These are phyloP conservation scores for Cynopterus sphinx DNA, from an alignment of 2,797 vertebrate species.

Conservation along the genomic window DNA sequence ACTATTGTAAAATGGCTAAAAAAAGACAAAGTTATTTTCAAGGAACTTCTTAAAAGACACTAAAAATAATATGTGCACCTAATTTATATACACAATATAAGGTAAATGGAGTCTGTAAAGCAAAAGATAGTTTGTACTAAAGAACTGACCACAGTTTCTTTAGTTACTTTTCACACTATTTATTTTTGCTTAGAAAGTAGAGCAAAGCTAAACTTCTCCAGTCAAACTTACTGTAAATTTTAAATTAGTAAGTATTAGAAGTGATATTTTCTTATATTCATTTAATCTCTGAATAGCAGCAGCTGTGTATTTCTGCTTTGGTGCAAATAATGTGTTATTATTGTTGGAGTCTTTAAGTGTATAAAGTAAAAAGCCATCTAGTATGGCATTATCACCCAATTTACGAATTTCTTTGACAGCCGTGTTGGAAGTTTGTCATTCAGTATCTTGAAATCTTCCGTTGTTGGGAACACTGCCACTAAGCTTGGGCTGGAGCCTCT, in stretches of 20 bases:
- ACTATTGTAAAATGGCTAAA: not conserved
- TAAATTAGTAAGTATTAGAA: not conserved
- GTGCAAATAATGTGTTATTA: not conserved
- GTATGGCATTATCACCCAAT: not conserved
- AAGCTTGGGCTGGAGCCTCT: not conserved
- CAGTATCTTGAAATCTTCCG: not conserved
- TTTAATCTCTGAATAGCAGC: not conserved
- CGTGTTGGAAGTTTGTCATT: conserved; percentile 6
- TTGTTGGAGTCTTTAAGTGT: not conserved
- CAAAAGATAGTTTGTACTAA: not conserved
- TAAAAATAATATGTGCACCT: not conserved
- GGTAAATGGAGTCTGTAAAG: not conserved
- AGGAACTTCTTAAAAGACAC: conserved; percentile 1
- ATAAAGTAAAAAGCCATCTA: not conserved
- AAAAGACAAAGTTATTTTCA: not conserved
- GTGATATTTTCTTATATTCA: not conserved
- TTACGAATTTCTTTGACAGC: not conserved
- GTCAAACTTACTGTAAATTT: not conserved
- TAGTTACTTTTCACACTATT: not conserved
- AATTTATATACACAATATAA: not conserved
- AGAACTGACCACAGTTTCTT: not conserved
- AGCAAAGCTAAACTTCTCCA: not conserved
- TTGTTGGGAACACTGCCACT: not conserved
- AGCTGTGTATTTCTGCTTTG: not conserved
- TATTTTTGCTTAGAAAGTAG: not conserved